Percentiles rank a stretch among this genome's conserved stretches.
Evolutionary conservation across 2,888 invertebrate species (phyloP).

Genomic region (Himalopsyche tibetana): DNA sequence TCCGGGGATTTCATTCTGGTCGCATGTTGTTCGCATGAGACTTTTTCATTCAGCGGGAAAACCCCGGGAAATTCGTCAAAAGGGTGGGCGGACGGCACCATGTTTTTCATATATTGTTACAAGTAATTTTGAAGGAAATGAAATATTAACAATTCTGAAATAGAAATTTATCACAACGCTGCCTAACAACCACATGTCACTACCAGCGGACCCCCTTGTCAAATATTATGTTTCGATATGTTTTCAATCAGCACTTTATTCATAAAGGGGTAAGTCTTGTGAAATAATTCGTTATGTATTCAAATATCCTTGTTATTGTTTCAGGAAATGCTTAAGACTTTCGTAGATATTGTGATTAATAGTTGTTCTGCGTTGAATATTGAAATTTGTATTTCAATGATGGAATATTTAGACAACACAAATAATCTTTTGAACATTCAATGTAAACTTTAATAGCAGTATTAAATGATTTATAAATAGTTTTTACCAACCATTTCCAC

Average conservation of each 20-base stretch:
- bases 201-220: background rate
- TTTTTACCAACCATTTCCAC: too few relatives aligned
- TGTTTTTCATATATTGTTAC: constrained; percentile 38
- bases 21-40: constrained; percentile 38
- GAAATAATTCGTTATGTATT: too few relatives aligned
- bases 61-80: constrained; percentile 43
- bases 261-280: too few relatives aligned
- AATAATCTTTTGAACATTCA: too few relatives aligned
- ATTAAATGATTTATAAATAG: too few relatives aligned
- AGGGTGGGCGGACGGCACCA: constrained; percentile 11
- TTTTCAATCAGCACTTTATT: background rate
- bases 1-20: constrained; percentile 40
- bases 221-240: background rate
- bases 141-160: constrained; percentile 15
- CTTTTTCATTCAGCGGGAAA: constrained; percentile 35
- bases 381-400: too few relatives aligned
- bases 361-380: too few relatives aligned
- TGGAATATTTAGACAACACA: too few relatives aligned
- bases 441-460: too few relatives aligned
- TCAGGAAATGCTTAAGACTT: too few relatives aligned
- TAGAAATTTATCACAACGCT: background rate
- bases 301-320: too few relatives aligned
- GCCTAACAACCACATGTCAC: background rate
- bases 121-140: constrained; percentile 1
- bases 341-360: too few relatives aligned